Evolutionary conservation across 2,113 vertebrate genomes (phyloP), one percentile per base, ranked within the genome.

Genomic region (Phycodurus eques): DNA sequence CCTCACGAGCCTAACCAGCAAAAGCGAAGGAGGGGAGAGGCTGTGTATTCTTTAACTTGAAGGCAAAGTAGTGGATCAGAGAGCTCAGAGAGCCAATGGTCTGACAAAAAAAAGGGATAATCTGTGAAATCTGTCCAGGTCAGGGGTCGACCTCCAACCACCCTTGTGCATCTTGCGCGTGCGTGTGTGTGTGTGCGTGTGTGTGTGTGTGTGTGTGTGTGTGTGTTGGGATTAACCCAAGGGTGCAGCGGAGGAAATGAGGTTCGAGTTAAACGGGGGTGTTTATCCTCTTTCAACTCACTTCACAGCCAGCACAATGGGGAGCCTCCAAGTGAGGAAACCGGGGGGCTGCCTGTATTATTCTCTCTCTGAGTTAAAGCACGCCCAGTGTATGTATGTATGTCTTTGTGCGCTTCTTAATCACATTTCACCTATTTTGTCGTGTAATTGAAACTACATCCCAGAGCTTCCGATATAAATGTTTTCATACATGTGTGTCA

Each of bases 81-180:
- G 85, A 80, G 80, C 83, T 87, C 76, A 85, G 83, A 70, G 85
- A 81, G 83, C 67, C 74, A 82, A 62, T 8, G 80, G 68, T 75
- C 67, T 81, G 92, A 94, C 92, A 95, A 94, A 87, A 95, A 39
- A 56, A 95, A 93, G 87, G 91, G 93, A 94, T 96, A 96, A 97
- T 96, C 94, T 94, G 90, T 94, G 86, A 95, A 95, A 96, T 95
- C 94, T 96, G 91, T 88, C 88, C 90, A 82, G 95, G 88, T 96
- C 94, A 96, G 93, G 94, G 96, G 94, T 97, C 94, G 94, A 77
- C 84, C 91, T 94, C 93, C 93, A 94, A 94, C 93, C 93, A 93
- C 92, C 93, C 94, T 92, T 94, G 84, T 94, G 89, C 70, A 77
- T 87, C 73, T 85, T 73, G 77, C 69, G 35, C 35, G 53, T 71